Conservation (phyloP, 2,113 vertebrate genomes). For the Hyaena hyaena region DNA sequence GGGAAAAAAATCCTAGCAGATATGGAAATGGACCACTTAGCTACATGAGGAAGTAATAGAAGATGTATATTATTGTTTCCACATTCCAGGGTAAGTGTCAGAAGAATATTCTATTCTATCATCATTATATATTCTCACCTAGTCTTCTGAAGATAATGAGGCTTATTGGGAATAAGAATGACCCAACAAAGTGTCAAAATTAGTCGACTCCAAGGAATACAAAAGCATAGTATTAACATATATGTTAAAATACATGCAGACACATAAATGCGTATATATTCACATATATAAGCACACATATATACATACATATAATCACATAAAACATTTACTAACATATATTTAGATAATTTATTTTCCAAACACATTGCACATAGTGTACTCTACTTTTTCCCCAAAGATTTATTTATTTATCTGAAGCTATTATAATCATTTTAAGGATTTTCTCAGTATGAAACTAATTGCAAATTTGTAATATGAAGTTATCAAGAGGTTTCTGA, state of each 20-base stretch:
- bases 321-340: background rate
- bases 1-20: background rate
- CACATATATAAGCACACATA: background rate
- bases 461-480: background rate
- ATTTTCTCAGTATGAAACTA: background rate
- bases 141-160: background rate
- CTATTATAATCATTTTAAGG: background rate
- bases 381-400: background rate
- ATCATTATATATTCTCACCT: background rate
- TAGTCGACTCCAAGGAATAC: background rate
- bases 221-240: background rate
- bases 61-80: background rate
- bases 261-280: background rate
- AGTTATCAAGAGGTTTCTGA: background rate
- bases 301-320: background rate
- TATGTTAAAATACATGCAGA: background rate
- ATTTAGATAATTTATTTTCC: background rate
- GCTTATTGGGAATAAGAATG: background rate
- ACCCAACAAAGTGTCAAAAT: background rate
- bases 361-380: background rate
- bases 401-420: background rate
- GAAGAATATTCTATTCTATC: background rate
- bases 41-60: background rate
- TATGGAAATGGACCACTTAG: background rate
- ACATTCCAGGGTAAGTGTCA: background rate